A percentile compares a stretch with the other conserved stretches of the same genome.
Evolutionary conservation across 2,113 vertebrate species (phyloP).

Genomic region (Ia io): DNA sequence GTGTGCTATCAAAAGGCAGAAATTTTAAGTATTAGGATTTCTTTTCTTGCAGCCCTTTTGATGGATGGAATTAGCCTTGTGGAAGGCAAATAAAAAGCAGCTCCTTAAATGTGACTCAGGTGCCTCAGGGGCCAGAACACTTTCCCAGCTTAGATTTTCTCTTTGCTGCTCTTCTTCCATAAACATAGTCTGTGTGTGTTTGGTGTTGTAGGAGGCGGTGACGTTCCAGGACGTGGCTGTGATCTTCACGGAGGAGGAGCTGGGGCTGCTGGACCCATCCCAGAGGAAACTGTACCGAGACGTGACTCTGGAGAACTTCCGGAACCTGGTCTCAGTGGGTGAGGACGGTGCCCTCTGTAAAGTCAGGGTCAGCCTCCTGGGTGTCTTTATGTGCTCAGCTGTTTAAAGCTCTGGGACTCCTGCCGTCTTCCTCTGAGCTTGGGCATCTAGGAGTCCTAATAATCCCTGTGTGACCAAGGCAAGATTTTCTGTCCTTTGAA

Average conservation of each 20-base stretch:
- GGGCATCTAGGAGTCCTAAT: too few relatives aligned
- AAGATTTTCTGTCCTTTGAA: not conserved
- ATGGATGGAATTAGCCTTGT: not conserved
- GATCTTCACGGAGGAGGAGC: conserved; percentile 65
- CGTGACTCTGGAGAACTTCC: conserved; percentile 72
- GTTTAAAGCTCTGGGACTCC: not conserved
- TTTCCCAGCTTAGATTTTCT: not conserved
- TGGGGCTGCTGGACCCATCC: conserved; percentile 33
- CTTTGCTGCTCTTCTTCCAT: not conserved
- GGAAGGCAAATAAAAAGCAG: not conserved
- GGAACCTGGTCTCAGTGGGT: conserved; percentile 63
- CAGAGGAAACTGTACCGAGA: conserved; percentile 64
- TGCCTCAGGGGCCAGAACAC: not conserved
- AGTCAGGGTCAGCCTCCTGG: not conserved
- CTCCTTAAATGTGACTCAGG: not conserved
- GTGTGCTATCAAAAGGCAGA: not conserved
- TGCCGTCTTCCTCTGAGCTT: not conserved
- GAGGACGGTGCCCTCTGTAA: not conserved
- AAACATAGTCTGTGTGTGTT: not conserved
- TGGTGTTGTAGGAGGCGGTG: conserved; percentile 39
- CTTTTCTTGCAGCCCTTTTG: not conserved
- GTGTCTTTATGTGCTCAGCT: not conserved
- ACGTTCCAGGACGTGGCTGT: conserved; percentile 60
- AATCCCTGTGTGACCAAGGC: not conserved
- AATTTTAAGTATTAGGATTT: not conserved